Base-by-base conservation (phyloP, 2,888 invertebrate species). In the Charanyca ferruginea region DNA sequence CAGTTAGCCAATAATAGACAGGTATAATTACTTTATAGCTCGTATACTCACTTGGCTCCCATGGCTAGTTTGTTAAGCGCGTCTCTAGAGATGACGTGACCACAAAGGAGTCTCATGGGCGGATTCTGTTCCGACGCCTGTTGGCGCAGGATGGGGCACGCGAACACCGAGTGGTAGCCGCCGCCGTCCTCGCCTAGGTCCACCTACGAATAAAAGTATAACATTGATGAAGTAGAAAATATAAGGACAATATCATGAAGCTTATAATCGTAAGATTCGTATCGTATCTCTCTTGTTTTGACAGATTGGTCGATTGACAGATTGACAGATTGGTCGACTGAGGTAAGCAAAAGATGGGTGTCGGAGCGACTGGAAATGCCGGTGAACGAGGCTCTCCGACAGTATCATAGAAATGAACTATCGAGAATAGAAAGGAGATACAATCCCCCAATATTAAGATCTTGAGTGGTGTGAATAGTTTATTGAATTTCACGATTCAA, bases 1-100 rank as follows among this genome's bases (percentile, higher is more conserved):
- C n/a, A n/a, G n/a, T n/a, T n/a, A n/a, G n/a, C n/a, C n/a, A n/a
- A n/a, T n/a, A n/a, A n/a, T n/a, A n/a, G n/a, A n/a, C n/a, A n/a
- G n/a, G n/a, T n/a, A n/a, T n/a, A n/a, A n/a, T n/a, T n/a, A n/a
- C n/a, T n/a, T n/a, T 11, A 32, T 32, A 38, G 2, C 5, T 18
- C 5, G 18, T 16, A 6, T 52, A 85, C 92, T 88, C 35, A 98
- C 98, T 99, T 99, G 92, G 98, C 98, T 54, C 98, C 98, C 91
- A 97, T 98, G 77, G 98, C 98, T 60, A 99, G 96, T 95, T 99
- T 99, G 93, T 98, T 98, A 79, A 99, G 96, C 49, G 99, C 99
- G 95, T 99, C 99, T 80, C 98, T 96, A 3, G 99, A 99, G 86
- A 99, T 99, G 71, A 99, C 99, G 95, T 99, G 99, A 3, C 99